phyloP scores from a whole-genome alignment of 2,113 vertebrate genomes.

The Ibidorhyncha struthersii region DNA sequence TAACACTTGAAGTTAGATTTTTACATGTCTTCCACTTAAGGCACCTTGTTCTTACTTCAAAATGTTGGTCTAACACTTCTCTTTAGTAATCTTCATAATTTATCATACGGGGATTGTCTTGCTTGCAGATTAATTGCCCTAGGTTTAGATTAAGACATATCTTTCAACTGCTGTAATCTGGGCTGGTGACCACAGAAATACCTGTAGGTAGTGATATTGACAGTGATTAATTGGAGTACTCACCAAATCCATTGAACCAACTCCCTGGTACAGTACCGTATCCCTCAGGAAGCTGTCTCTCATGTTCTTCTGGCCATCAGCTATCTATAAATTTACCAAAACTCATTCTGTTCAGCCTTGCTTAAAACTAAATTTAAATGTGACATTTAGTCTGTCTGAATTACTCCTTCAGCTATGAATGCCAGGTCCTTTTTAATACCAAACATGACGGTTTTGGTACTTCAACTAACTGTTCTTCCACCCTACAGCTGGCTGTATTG shows the following conservation, averaged over 20 bases:
- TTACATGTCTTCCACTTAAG: conserved; percentile 36
- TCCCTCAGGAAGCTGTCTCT: neutral
- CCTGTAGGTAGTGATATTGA: neutral
- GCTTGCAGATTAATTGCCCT: neutral
- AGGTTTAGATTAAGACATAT: neutral
- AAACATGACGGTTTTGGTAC: neutral
- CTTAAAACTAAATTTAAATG: neutral
- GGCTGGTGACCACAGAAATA: neutral
- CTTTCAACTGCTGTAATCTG: neutral
- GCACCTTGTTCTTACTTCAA: conserved; percentile 31
- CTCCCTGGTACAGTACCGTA: fast-evolving
- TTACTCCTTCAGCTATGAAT: neutral
- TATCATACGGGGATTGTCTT: neutral
- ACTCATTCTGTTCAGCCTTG: neutral
- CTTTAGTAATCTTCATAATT: neutral
- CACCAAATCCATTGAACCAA: neutral
- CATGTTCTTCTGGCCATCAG: neutral
- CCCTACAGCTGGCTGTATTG: neutral
- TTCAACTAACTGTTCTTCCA: neutral
- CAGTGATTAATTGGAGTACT: neutral
- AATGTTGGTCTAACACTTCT: conserved; percentile 39
- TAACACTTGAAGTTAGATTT: conserved; percentile 29
- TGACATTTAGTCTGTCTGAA: neutral
- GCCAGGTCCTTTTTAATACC: neutral
- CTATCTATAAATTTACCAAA: neutral